These are phyloP conservation scores for Scytalopus superciliaris DNA, from an alignment of 2,113 vertebrate genomes.

Conservation along the genomic window DNA sequence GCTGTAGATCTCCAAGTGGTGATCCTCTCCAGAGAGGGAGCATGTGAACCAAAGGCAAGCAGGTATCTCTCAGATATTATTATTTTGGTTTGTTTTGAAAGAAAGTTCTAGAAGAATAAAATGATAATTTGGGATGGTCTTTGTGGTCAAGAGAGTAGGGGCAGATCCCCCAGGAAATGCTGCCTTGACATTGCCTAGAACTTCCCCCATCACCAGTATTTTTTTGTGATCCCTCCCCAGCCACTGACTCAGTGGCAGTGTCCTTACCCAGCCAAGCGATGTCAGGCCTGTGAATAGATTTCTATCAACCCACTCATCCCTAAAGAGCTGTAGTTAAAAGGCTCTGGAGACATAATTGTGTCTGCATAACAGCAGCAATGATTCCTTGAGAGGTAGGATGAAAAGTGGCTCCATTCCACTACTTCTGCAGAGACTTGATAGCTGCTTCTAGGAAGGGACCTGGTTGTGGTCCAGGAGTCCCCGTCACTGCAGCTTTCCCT, in stretches of 20 bases:
- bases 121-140: neutral
- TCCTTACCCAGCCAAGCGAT: neutral
- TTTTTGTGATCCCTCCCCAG: neutral
- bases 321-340: conserved; percentile 40
- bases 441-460: conserved; percentile 21
- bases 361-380: neutral
- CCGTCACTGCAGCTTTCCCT: neutral
- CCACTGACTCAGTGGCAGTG: neutral
- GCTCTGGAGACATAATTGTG: conserved; percentile 34
- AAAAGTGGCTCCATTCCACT: conserved; percentile 16
- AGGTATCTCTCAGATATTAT: neutral
- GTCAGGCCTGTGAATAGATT: conserved; percentile 28
- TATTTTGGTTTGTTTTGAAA: neutral
- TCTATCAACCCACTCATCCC: conserved; percentile 40
- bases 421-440: conserved; percentile 9
- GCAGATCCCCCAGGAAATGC: neutral
- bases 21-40: neutral
- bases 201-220: neutral
- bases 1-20: neutral
- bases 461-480: neutral
- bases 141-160: neutral
- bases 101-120: neutral
- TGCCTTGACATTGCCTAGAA: neutral
- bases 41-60: neutral
- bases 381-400: conserved; percentile 27